Evolutionary conservation across 2,797 vertebrate species (phyloP), one percentile per base, ranked within the genome.

Genomic region (Sparidentex hasta): DNA sequence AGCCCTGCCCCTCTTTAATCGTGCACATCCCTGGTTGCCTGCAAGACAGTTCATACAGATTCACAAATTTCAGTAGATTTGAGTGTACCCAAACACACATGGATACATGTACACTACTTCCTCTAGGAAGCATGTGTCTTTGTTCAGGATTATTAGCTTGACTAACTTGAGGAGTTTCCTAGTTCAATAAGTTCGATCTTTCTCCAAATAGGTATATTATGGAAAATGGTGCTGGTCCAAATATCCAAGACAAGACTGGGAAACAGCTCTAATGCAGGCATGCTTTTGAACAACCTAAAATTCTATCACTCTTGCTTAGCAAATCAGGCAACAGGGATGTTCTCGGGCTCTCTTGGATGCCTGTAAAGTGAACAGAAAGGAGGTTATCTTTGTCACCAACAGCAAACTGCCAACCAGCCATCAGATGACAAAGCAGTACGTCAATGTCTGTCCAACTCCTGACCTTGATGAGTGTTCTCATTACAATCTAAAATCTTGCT

Each of bases 321-420:
- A 96, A 96, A 25, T 92, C 95, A 0, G 95, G 95, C 3, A 96
- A 97, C 51, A 95, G 90, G 43, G 95, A 96, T 20, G 94, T 95
- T 5, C 91, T 98, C 9, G 92, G 57, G 75, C 98, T 76, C 93
- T 98, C 7, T 92, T 98, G 20, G 95, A 95, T 54, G 94, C 96
- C 66, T 98, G 97, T 89, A 97, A 94, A 87, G 95, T 92, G 0
- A 96, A 83, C 29, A 97, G 97, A 1, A 98, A 98, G 76, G 97
- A 99, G 62, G 97, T 98, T 7, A 98, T 98, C 77, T 98, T 98
- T 80, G 97, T 99, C 85, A 97, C 95, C 0, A 97, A 92, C 0
- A 95, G 96, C 54, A 98, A 93, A 79, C 95, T 96, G 0, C 91
- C 93, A 0, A 95, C 95, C 0, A 97, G 96, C 20, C 94, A 93